Evolutionary conservation across 2,113 vertebrate genomes (phyloP).

Genomic region (Odontophorus gujanensis): DNA sequence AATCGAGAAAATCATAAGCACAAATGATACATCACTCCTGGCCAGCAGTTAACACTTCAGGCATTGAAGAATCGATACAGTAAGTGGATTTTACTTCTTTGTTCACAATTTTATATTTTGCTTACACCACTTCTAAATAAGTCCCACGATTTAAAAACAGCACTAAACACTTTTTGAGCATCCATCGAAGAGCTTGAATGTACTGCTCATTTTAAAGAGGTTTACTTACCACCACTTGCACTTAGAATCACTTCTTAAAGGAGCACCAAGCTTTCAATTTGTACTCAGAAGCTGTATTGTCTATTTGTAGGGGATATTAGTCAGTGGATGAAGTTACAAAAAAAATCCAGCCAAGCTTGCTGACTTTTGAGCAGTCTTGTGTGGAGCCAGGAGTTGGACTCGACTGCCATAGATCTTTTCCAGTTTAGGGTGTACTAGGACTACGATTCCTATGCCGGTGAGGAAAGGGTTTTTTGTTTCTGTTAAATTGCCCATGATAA

Average conservation of each 20-base stretch:
- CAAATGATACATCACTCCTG: neutral
- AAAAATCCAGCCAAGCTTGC: neutral
- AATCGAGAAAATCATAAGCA: neutral
- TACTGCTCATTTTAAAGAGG: neutral
- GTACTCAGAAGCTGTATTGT: neutral
- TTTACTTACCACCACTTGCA: neutral
- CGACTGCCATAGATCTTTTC: too few relatives aligned
- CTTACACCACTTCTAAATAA: neutral
- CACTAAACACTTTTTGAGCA: neutral
- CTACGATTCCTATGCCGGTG: neutral
- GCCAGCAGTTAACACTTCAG: neutral
- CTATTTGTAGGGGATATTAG: neutral
- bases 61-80: rapidly evolving
- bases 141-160: neutral
- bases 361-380: too few relatives aligned
- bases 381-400: too few relatives aligned
- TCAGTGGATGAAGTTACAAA: neutral
- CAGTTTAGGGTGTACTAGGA: too few relatives aligned
- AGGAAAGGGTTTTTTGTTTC: neutral
- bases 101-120: neutral
- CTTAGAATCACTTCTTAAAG: neutral
- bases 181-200: neutral
- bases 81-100: neutral
- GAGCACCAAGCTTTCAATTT: neutral
- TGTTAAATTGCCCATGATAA: neutral